phyloP scores from a whole-genome alignment of 1,140 invertebrate species.

The Drosophila suzukii region DNA sequence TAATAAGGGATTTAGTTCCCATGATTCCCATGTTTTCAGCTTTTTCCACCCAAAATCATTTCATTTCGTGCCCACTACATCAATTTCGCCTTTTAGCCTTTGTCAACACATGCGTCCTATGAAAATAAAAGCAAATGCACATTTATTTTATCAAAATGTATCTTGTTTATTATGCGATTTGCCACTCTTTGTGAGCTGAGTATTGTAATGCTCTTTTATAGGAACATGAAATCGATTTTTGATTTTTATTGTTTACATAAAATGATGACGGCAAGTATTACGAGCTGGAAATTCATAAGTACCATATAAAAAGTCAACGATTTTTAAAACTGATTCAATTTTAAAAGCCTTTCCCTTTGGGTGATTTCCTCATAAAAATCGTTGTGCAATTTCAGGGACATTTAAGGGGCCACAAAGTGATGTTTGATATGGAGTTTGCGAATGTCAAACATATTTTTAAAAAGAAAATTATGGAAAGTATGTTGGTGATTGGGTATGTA shows the following conservation, averaged over 20 bases:
- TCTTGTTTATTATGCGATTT: conserved; percentile 26
- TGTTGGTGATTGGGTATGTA: not conserved
- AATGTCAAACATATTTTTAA: not conserved
- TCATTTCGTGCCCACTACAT: conserved; percentile 6
- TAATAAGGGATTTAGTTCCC: not conserved
- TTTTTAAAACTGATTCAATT: conserved; percentile 52
- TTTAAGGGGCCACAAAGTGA: conserved; percentile 15
- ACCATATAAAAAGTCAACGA: conserved; percentile 62
- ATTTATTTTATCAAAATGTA: conserved; percentile 35
- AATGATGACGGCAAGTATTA: conserved; percentile 31
- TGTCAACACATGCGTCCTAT: conserved; percentile 35
- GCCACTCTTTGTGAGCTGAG: conserved; percentile 25
- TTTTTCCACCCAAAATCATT: conserved; percentile 26
- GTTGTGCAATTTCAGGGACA: conserved; percentile 37
- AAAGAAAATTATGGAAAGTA: not conserved
- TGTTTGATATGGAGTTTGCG: conserved; percentile 43
- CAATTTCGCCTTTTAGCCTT: conserved; percentile 26
- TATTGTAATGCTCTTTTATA: conserved; percentile 24
- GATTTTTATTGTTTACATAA: conserved; percentile 66
- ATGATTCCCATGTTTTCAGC: not conserved
- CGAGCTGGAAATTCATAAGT: conserved; percentile 44
- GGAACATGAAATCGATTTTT: conserved; percentile 55
- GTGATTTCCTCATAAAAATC: conserved; percentile 55
- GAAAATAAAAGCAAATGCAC: conserved; percentile 47
- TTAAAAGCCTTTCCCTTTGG: conserved; percentile 47